Evolutionary conservation across 1,140 invertebrate genomes (phyloP).

Genomic region (Dysdera silvatica): DNA sequence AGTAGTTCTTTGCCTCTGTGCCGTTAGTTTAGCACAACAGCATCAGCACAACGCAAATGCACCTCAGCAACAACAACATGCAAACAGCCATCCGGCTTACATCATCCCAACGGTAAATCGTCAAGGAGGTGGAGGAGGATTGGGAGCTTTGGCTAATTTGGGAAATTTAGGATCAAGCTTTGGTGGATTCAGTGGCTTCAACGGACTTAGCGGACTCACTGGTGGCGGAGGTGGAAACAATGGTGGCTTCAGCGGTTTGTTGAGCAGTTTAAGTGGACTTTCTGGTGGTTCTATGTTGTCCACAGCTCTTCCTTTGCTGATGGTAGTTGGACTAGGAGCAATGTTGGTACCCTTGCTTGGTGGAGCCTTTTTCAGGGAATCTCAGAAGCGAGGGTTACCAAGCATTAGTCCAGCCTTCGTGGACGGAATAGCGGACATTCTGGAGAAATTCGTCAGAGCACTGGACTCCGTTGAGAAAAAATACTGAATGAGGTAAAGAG

Average conservation of each 20-base stretch:
- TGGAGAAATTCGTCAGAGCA: conserved; percentile 32
- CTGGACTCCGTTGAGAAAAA: conserved; percentile 35
- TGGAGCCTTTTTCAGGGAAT: conserved; percentile 25
- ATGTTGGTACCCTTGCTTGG: conserved; percentile 26
- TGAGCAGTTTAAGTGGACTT: conserved; percentile 15
- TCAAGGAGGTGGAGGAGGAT: too few species aligned
- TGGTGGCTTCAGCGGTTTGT: conserved; percentile 19
- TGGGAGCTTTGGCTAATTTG: too few species aligned
- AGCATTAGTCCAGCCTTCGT: conserved; percentile 28
- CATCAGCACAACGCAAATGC: too few species aligned
- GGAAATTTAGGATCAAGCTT: too few species aligned
- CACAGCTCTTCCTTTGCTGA: conserved; percentile 14
- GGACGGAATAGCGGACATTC: conserved; percentile 31
- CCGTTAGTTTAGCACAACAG: too few species aligned
- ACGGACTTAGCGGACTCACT: not conserved
- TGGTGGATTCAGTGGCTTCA: too few species aligned
- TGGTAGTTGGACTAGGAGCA: conserved; percentile 25
- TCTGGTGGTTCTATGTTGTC: conserved; percentile 11
- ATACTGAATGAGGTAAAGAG: too few species aligned
- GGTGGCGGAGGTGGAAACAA: conserved; percentile 1
- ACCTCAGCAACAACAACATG: too few species aligned
- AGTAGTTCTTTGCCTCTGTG: too few species aligned
- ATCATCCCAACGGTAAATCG: too few species aligned
- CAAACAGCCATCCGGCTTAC: too few species aligned
- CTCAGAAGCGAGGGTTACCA: conserved; percentile 24